Percentiles rank a stretch among this genome's conserved stretches.
These are phyloP conservation scores for Halictus quadricinctus DNA, from an alignment of 2,888 invertebrate genomes.

Conservation along the genomic window DNA sequence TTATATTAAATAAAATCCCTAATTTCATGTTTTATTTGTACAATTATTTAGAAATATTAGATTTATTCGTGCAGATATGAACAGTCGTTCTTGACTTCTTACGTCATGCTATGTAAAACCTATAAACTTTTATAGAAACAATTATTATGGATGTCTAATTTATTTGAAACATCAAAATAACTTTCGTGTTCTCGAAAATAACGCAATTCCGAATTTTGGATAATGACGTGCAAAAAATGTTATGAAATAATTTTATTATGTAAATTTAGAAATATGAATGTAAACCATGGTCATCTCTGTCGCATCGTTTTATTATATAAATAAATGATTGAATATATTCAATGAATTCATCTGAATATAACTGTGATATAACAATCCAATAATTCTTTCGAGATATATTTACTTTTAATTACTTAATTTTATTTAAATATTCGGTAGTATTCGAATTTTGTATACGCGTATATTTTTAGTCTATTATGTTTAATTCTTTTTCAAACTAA, in stretches of 20 bases:
- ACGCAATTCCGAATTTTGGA: neutral
- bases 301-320: slow-evolving; percentile 13
- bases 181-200: neutral
- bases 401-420: neutral
- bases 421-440: neutral
- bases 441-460: neutral
- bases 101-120: slow-evolving; percentile 46
- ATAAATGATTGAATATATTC: slow-evolving; percentile 11
- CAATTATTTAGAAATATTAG: slow-evolving; percentile 3
- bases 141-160: neutral
- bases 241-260: slow-evolving; percentile 8
- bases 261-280: neutral
- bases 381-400: neutral
- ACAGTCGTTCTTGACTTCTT: slow-evolving; percentile 45
- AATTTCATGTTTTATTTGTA: slow-evolving; percentile 1
- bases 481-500: neutral
- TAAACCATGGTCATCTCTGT: slow-evolving; percentile 3
- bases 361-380: neutral
- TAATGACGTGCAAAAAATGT: neutral
- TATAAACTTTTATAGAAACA: slow-evolving; percentile 20
- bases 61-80: slow-evolving; percentile 21
- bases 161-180: neutral
- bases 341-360: neutral
- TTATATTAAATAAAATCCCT: neutral
- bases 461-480: neutral